Evolutionary conservation across 2,113 vertebrate genomes (phyloP), one percentile per base, ranked within the genome.

Genomic region (Halichoeres trimaculatus): DNA sequence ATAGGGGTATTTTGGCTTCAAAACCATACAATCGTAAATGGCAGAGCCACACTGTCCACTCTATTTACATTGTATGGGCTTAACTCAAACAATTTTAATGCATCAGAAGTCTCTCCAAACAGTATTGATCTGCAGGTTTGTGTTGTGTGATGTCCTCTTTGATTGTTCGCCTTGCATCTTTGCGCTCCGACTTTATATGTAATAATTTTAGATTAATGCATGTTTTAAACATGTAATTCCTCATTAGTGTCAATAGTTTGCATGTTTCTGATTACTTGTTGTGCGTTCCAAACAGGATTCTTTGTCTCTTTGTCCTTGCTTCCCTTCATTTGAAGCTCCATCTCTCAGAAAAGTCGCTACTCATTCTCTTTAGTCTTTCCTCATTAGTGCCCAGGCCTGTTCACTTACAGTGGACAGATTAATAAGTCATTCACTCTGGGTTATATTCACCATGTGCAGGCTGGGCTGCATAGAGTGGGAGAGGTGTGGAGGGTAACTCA

Each of bases 361-460:
- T 53, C 23, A 2, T 23, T 56, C 62, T 63, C 70, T 77, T 76
- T 68, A 80, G 78, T 81, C 66, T 81, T 23, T 53, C 51, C 66
- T 77, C 75, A 72, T 85, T 78, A 81, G 65, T 36, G 71, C 78
- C 30, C 50, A 47, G 75, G 65, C 64, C 51, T 2, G 38, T 54
- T 70, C 50, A 19, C 34, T 74, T 36, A 51, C 43, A 17, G 43
- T 19, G 43, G 43, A 4, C 45, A 57, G 51, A 76, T 72, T 59
- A 79, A 75, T 75, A 78, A 66, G 68, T 75, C 71, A 62, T 26
- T 17, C 60, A 36, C 61, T 24, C 53, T 24, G 23, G 43, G 36
- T 41, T 35, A 38, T 24, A 3, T 43, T 45, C 74, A 30, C 68
- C 54, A 53, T 14, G 22, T 38, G 12, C 24, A 0, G 38, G 9